Base-by-base conservation (phyloP, 1,140 invertebrate genomes). In the Nixonia krombeini region DNA sequence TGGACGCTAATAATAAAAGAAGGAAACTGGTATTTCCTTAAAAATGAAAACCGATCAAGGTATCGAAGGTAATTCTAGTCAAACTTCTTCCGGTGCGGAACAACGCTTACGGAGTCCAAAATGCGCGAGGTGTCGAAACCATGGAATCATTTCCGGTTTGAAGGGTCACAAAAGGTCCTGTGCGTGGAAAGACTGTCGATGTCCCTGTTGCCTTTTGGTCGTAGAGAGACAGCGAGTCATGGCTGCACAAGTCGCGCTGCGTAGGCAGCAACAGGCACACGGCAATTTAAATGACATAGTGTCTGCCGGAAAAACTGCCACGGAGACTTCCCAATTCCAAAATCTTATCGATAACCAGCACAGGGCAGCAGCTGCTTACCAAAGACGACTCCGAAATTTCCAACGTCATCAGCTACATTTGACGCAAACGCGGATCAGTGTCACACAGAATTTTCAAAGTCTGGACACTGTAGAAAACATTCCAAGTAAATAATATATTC, bases 141-240 rank as follows among this genome's bases (percentile, higher is more conserved):
- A 96, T 73, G 94, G 94, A 0, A 92, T 96, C 5, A 94, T 96
- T 58, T 95, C 93, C 0, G 92, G 93, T 69, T 84, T 96, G 38
- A 61, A 62, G 16, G 94, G 94, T 8, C 94, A 96, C 83, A 96
- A 96, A 76, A 88, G 91, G 38, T 85, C 92, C 29, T 93, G 92
- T 66, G 88, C 90, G 0, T 94, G 92, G 91, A 87, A 89, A 45
- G 91, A 94, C 70, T 96, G 94, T 71, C 87, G 89, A 13, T 96
- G 94, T 79, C 89, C 92, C 25, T 94, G 93, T 64, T 96, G 95
- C 75, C 87, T 93, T 46, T 83, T 96, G n/a, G 94, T 96, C 5
- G 91, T 94, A 0, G 93, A 96, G 77, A 82, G 94, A 40, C 94
- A 96, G 73, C 82, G 93, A 7, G 93, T 96, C 0, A 96, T 96